Base-by-base conservation (phyloP, 2,113 vertebrate genomes). In the Alexandromys fortis region DNA sequence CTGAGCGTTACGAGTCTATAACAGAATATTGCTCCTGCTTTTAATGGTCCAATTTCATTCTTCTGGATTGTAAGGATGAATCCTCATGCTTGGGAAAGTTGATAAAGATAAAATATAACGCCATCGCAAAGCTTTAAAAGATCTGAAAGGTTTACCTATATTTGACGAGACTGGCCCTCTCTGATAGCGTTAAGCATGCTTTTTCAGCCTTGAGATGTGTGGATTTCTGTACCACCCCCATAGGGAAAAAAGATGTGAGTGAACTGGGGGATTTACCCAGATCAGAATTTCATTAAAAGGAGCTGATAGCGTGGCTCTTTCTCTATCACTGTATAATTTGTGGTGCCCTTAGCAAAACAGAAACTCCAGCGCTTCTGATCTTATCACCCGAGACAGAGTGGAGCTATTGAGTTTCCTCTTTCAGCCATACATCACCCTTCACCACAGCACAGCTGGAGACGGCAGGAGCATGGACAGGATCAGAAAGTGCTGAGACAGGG, bases 241-340 rank as follows among this genome's bases (percentile, higher is more conserved):
- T 0, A 38, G 77, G 73, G 47, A 63, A 47, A 45, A 28, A 55
- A 77, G 93, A 76, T 47, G 65, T 16, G 77, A 68, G n/a, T 33
- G 87, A 94, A 68, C 85, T 61, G 9, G 26, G 78, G 5, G 58
- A 42, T 86, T 79, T 86, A 63, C 79, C 65, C 90, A 88, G 87
- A 96, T 96, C 83, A 77, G 87, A 86, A 94, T 94, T 97, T 96
- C 92, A 96, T 97, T 93, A 90, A 88, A 87, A 77, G 52, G 49
- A 75, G 30, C 81, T 30, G 79, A 96, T 96, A 86, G 77, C 52
- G 21, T 67, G 81, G 47, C 4, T 91, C 79, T 95, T 79, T 85
- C 87, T 26, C 9, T 86, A 68, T 83, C 79, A 49, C 75, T 92
- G 1, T 92, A 28, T 90, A 96, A 90, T 92, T 91, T 86, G 45